Evolutionary conservation across 2,113 vertebrate species (phyloP).

Genomic region (Apodemus sylvaticus): DNA sequence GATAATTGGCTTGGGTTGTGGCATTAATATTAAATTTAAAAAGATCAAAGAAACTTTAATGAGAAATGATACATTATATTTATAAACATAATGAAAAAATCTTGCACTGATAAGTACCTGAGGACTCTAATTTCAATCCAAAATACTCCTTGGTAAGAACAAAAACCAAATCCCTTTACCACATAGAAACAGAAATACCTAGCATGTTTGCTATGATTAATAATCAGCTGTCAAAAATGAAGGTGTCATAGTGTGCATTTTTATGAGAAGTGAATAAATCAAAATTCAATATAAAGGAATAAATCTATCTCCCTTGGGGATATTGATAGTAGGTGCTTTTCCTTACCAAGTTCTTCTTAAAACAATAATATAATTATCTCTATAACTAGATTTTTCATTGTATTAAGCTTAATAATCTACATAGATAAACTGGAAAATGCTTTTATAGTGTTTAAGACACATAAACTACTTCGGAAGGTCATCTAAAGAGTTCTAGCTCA

Average conservation of each 20-base stretch:
- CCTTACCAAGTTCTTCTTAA: not conserved
- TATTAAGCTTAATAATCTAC: not conserved
- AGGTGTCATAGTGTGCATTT: not conserved
- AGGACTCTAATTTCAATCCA: slow-evolving; percentile 32
- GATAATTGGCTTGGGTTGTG: not conserved
- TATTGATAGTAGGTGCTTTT: not conserved
- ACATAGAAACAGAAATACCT: not conserved
- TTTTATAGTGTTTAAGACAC: not conserved
- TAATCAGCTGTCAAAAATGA: not conserved
- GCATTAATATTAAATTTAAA: not conserved
- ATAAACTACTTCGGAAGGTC: not conserved
- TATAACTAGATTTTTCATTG: not conserved
- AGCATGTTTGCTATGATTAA: not conserved
- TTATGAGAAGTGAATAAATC: not conserved
- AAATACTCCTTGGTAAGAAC: slow-evolving; percentile 26
- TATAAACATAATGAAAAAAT: not conserved
- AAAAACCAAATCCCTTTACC: not conserved
- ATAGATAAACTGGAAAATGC: not conserved
- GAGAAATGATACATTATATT: not conserved
- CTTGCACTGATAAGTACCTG: not conserved
- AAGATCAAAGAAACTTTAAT: not conserved
- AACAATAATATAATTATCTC: not conserved
- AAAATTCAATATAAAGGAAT: slow-evolving; percentile 1
- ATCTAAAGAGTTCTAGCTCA: not conserved
- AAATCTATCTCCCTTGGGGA: not conserved